Conservation (phyloP, 2,888 invertebrate genomes). For the Plagiodera versicolora region DNA sequence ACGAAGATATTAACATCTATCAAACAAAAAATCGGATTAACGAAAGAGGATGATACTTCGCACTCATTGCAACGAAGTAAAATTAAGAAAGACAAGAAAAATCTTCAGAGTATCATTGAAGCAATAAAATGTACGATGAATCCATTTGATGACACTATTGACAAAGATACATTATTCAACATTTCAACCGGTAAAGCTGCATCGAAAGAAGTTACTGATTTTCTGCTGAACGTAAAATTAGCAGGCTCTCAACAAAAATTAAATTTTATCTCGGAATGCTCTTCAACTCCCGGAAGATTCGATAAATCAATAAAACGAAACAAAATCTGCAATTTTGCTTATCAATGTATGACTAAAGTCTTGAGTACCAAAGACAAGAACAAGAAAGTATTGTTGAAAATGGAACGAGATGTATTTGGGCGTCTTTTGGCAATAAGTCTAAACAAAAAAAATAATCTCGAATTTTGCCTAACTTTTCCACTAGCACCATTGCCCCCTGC, state of each 20-base stretch:
- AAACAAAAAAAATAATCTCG: slow-evolving; percentile 42
- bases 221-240: slow-evolving; percentile 24
- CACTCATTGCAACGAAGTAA: slow-evolving; percentile 25
- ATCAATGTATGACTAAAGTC: slow-evolving; percentile 26
- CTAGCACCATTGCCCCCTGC: slow-evolving; percentile 19
- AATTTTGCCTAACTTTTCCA: slow-evolving; percentile 31
- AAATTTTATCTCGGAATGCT: slow-evolving; percentile 26
- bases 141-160: slow-evolving; percentile 35
- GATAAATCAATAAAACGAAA: slow-evolving; percentile 29
- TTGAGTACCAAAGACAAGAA: slow-evolving; percentile 23
- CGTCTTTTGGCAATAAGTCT: slow-evolving; percentile 39
- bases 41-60: slow-evolving; percentile 39
- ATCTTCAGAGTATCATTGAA: slow-evolving; percentile 30
- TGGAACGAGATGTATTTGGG: slow-evolving; percentile 41
- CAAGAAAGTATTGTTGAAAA: slow-evolving; percentile 36
- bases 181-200: slow-evolving; percentile 45
- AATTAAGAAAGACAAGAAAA: slow-evolving; percentile 32
- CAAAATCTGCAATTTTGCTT: slow-evolving; percentile 38
- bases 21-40: slow-evolving; percentile 29
- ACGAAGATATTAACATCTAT: slow-evolving; percentile 14
- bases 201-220: slow-evolving; percentile 40
- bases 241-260: slow-evolving; percentile 24
- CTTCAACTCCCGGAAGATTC: slow-evolving; percentile 18
- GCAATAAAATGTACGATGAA: slow-evolving; percentile 34
- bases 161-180: slow-evolving; percentile 37